phyloP scores from a whole-genome alignment of 2,888 invertebrate genomes.

The Eumacrocentrus americanus region DNA sequence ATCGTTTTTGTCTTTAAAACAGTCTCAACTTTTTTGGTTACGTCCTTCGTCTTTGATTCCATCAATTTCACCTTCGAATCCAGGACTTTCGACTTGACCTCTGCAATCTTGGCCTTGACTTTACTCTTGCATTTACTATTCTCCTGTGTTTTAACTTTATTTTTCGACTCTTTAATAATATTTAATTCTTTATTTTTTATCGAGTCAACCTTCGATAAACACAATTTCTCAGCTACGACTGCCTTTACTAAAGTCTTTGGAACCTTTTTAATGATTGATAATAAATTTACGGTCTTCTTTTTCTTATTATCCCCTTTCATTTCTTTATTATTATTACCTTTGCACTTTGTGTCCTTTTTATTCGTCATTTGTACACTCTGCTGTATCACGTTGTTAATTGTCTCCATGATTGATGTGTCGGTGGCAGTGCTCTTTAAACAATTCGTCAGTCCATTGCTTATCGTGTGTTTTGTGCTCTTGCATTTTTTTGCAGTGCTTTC shows the following conservation, averaged over 20 bases:
- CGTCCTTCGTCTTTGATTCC: slow-evolving; percentile 31
- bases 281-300: slow-evolving; percentile 39
- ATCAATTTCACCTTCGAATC: slow-evolving; percentile 35
- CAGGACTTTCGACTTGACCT: slow-evolving; percentile 36
- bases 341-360: slow-evolving; percentile 51
- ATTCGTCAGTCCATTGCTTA: slow-evolving; percentile 44
- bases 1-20: slow-evolving; percentile 19
- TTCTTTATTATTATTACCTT: slow-evolving; percentile 29
- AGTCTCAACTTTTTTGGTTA: slow-evolving; percentile 7
- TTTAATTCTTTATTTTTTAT: slow-evolving; percentile 33
- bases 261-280: slow-evolving; percentile 55
- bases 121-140: slow-evolving; percentile 39
- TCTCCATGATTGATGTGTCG: slow-evolving; percentile 57
- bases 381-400: slow-evolving; percentile 56
- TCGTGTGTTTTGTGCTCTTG: slow-evolving; percentile 51
- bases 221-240: slow-evolving; percentile 42
- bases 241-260: slow-evolving; percentile 60
- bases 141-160: slow-evolving; percentile 40
- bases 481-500: slow-evolving; percentile 49
- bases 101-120: slow-evolving; percentile 37
- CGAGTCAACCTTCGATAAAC: slow-evolving; percentile 33
- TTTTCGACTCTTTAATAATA: slow-evolving; percentile 34
- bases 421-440: slow-evolving; percentile 42
- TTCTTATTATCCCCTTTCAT: slow-evolving; percentile 43
- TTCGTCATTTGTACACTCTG: slow-evolving; percentile 55